phyloP scores from a whole-genome alignment of 2,888 invertebrate genomes.

The Pachymerium ferrugineum region DNA sequence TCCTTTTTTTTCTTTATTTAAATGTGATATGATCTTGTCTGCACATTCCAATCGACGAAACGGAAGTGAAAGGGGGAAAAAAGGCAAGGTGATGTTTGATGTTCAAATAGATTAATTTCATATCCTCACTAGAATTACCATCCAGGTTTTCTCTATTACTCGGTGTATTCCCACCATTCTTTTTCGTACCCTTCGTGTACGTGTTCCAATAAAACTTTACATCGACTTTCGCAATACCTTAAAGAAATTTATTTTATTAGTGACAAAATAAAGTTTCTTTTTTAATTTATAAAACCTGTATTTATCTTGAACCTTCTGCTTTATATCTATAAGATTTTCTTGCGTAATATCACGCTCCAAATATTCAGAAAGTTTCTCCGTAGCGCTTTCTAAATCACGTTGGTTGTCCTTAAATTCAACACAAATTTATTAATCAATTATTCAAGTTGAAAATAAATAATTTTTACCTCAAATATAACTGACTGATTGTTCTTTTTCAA shows the following conservation, averaged over 20 bases:
- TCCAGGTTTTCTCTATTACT: slow-evolving; percentile 46
- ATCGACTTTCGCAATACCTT: slow-evolving; percentile 96
- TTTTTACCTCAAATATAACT: slow-evolving; percentile 79
- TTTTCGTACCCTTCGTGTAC: slow-evolving; percentile 98
- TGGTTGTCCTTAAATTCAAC: slow-evolving; percentile 69
- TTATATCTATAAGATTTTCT: slow-evolving; percentile 93
- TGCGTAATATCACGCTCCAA: slow-evolving; percentile 95
- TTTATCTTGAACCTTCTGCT: slow-evolving; percentile 98
- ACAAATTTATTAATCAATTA: background rate
- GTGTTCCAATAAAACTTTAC: slow-evolving; percentile 91
- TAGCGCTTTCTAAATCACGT: slow-evolving; percentile 94
- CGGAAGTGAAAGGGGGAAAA: background rate
- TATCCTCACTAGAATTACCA: background rate
- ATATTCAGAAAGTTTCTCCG: slow-evolving; percentile 94
- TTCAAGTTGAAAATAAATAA: background rate
- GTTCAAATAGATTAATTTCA: background rate
- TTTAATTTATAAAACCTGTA: too few relatives aligned
- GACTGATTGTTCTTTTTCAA: slow-evolving; percentile 97
- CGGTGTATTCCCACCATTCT: slow-evolving; percentile 95
- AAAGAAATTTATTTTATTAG: too few relatives aligned
- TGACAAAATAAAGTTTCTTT: too few relatives aligned
- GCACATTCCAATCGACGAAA: too few relatives aligned
- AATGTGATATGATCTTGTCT: slow-evolving; percentile 8
- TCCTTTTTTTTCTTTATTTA: background rate
- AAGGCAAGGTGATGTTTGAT: background rate